Percentiles rank a stretch among this genome's conserved stretches.
phyloP scores from a whole-genome alignment of 2,888 invertebrate genomes.

The Stenotaenia linearis region DNA sequence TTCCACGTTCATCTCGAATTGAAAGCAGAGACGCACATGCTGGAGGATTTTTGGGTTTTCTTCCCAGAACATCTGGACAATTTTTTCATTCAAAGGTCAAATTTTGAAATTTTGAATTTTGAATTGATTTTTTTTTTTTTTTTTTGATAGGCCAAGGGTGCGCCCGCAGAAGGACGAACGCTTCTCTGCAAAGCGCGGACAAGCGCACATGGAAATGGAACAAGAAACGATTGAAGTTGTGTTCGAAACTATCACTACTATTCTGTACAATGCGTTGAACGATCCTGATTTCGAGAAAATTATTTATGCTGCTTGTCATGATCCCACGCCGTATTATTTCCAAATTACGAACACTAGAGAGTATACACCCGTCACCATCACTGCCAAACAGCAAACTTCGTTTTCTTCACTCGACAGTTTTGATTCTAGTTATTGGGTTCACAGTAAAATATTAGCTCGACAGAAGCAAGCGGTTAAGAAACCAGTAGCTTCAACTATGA shows the following conservation, averaged over 20 bases:
- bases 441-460: background rate
- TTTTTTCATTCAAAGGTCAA: slow-evolving; percentile 3
- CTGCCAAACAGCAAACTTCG: background rate
- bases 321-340: background rate
- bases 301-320: background rate
- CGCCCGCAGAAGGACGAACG: background rate
- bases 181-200: background rate
- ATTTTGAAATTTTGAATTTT: background rate
- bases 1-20: slow-evolving; percentile 6
- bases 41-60: background rate
- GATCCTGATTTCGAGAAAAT: background rate
- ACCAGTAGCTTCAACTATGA: background rate
- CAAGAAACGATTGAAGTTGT: background rate
- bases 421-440: background rate
- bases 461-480: background rate
- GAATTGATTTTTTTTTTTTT: background rate
- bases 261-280: background rate
- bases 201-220: background rate
- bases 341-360: background rate
- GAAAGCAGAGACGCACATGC: background rate
- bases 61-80: background rate
- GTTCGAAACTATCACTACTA: background rate
- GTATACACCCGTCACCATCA: too few species aligned
- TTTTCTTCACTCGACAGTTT: background rate
- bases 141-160: background rate